phyloP scores from a whole-genome alignment of 2,888 invertebrate genomes.

The Scaptomyza cyrtandrae region DNA sequence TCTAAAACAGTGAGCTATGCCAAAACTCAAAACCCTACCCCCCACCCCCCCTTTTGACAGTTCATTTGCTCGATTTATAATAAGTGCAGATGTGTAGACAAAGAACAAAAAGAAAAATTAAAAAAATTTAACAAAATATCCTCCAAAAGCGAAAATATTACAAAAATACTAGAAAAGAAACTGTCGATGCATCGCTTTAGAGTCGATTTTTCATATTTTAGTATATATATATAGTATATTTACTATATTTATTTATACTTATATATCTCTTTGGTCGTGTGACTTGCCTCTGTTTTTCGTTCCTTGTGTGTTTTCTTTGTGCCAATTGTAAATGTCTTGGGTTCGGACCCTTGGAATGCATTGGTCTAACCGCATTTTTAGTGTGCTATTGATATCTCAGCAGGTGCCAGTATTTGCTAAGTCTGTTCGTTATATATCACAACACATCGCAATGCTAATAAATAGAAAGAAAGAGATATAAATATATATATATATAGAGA shows the following conservation, averaged over 20 bases:
- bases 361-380: not conserved
- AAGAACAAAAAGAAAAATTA: conserved; percentile 26
- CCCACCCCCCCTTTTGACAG: not conserved
- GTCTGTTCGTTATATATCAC: conserved; percentile 25
- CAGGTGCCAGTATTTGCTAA: conserved; percentile 28
- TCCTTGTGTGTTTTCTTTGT: not conserved
- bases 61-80: conserved; percentile 42
- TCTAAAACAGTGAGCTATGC: conserved; percentile 56
- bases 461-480: not conserved
- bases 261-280: conserved; percentile 40
- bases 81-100: conserved; percentile 63
- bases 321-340: conserved; percentile 18
- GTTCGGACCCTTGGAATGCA: conserved; percentile 36
- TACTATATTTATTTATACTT: not conserved
- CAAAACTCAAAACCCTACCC: conserved; percentile 21
- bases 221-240: not conserved
- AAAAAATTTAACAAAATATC: not conserved
- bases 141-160: not conserved
- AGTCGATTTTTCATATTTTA: conserved; percentile 13
- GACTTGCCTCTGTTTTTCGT: conserved; percentile 37
- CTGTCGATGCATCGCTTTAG: conserved; percentile 27
- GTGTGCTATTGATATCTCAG: conserved; percentile 30
- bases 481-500: too few species aligned
- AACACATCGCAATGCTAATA: conserved; percentile 20
- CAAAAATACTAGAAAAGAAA: conserved; percentile 13